Evolutionary conservation across 64 coral and sea anemone species (phyloP).

Genomic region (Stylophora pistillata): DNA sequence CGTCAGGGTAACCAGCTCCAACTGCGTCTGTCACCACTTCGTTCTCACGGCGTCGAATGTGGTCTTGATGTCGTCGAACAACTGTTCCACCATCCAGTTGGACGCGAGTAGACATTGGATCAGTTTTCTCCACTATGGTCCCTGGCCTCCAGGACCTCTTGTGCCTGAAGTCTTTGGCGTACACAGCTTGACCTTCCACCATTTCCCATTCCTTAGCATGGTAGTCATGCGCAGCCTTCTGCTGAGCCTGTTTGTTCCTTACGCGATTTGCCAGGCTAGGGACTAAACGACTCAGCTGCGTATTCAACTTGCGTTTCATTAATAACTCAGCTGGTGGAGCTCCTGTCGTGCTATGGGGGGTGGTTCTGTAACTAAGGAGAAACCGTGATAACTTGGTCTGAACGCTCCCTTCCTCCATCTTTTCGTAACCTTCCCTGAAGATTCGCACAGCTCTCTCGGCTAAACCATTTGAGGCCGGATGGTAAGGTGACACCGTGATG

Average conservation of each 20-base stretch:
- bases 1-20: too few species aligned
- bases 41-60: too few species aligned
- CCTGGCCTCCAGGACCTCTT: constrained; percentile 36
- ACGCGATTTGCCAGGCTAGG: constrained; percentile 4
- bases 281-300: constrained; percentile 1
- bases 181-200: neutral
- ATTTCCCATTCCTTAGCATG: constrained; percentile 32
- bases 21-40: too few species aligned
- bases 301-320: neutral
- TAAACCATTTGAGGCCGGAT: too few species aligned
- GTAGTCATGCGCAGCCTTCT: constrained; percentile 56
- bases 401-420: too few species aligned
- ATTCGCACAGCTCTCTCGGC: too few species aligned
- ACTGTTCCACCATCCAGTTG: neutral
- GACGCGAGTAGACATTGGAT: too few species aligned
- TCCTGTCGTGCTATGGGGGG: too few species aligned
- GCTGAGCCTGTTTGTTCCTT: constrained; percentile 3
- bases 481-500: too few species aligned
- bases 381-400: constrained; percentile 23
- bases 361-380: constrained; percentile 35
- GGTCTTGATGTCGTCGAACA: too few species aligned
- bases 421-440: too few species aligned
- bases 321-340: too few species aligned
- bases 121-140: neutral
- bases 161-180: constrained; percentile 7